Evolutionary conservation across 2,113 vertebrate genomes (phyloP).

Genomic region (Poicephalus meyeri): DNA sequence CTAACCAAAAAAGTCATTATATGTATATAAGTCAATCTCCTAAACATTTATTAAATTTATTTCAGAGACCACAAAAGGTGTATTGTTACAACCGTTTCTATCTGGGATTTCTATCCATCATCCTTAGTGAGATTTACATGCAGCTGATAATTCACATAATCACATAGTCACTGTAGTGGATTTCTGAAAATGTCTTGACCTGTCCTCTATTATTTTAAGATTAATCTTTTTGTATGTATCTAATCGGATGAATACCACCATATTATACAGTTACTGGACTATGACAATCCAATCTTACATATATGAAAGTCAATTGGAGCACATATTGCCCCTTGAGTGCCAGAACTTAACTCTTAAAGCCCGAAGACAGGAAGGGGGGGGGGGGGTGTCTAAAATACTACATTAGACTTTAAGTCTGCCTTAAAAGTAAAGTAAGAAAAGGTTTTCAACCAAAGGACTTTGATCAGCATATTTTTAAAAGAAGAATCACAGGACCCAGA

Average conservation of each 20-base stretch:
- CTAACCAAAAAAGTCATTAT: conserved; percentile 57
- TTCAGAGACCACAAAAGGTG: conserved; percentile 24
- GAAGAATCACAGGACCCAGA: background rate
- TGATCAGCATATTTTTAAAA: background rate
- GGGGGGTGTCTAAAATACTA: background rate
- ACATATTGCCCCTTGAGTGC: background rate
- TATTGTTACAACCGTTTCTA: background rate
- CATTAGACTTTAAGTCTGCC: background rate
- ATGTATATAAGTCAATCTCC: conserved; percentile 46
- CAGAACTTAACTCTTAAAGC: background rate
- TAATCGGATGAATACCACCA: background rate
- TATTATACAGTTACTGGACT: background rate
- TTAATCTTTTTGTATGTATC: background rate
- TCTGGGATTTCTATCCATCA: conserved; percentile 9
- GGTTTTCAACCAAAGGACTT: background rate
- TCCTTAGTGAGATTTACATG: background rate
- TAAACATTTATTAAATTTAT: conserved; percentile 57
- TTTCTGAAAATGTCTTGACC: background rate
- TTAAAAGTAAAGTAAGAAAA: background rate
- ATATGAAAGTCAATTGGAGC: background rate
- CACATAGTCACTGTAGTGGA: background rate
- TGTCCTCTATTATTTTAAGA: background rate
- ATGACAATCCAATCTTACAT: background rate
- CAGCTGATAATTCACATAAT: conserved; percentile 12
- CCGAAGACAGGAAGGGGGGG: background rate